phyloP scores from a whole-genome alignment of 2,113 vertebrate genomes.

The Ameiurus melas region DNA sequence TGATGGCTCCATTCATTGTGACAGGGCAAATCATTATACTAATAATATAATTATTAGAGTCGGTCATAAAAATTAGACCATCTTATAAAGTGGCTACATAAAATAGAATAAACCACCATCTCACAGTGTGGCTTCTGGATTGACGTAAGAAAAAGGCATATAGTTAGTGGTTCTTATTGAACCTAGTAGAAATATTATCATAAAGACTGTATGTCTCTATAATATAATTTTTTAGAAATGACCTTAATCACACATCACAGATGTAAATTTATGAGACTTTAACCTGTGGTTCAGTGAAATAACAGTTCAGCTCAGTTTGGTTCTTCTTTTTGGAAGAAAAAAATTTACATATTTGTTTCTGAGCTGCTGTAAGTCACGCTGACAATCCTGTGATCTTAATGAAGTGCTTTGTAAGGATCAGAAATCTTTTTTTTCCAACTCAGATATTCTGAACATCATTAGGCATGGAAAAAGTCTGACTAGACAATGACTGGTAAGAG shows the following conservation, averaged over 20 bases:
- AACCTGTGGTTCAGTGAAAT: background rate
- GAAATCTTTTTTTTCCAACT: background rate
- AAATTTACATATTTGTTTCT: background rate
- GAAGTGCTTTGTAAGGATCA: background rate
- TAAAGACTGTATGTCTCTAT: background rate
- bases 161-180: background rate
- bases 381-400: background rate
- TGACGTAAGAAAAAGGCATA: too few species aligned
- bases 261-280: background rate
- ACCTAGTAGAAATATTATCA: background rate
- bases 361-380: background rate
- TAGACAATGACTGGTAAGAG: background rate
- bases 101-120: background rate
- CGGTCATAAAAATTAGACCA: conserved; percentile 2
- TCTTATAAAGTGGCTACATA: background rate
- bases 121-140: conserved; percentile 3
- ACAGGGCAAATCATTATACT: background rate
- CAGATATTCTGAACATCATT: background rate
- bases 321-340: too few species aligned
- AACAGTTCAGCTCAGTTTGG: background rate
- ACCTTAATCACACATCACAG: background rate
- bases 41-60: background rate
- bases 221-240: background rate
- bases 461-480: background rate
- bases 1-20: background rate